phyloP scores from a whole-genome alignment of 2,113 vertebrate genomes.

The Odontophorus gujanensis region DNA sequence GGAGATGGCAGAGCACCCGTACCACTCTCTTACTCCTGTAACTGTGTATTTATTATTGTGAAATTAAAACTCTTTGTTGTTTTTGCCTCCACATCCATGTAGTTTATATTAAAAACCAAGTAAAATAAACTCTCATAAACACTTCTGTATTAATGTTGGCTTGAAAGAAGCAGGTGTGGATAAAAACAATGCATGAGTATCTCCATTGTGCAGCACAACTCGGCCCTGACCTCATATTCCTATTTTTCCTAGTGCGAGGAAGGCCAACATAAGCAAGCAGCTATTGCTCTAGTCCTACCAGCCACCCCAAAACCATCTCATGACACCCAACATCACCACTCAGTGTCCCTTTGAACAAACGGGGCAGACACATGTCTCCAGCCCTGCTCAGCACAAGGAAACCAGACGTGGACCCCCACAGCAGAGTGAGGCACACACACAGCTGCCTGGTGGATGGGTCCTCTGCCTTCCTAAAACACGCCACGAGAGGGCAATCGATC shows the following conservation, averaged over 20 bases:
- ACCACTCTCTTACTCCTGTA: accelerated
- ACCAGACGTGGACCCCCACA: background rate
- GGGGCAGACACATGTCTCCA: background rate
- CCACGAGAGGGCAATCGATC: background rate
- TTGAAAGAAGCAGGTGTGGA: background rate
- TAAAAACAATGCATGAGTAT: background rate
- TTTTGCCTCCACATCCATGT: background rate
- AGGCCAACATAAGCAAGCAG: no score
- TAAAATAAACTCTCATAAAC: background rate
- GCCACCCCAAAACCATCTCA: accelerated
- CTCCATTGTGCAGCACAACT: no score
- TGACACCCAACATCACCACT: accelerated
- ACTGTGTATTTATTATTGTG: accelerated
- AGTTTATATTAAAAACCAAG: background rate
- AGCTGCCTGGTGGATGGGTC: background rate
- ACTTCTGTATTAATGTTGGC: background rate
- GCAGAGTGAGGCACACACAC: background rate
- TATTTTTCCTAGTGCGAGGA: background rate
- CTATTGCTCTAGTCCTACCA: accelerated
- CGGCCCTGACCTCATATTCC: background rate
- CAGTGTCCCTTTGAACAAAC: background rate
- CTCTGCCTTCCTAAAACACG: background rate
- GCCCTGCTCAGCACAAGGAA: background rate
- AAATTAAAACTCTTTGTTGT: background rate
- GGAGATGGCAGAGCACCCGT: background rate